Evolutionary conservation across 2,888 invertebrate species (phyloP), one percentile per base, ranked within the genome.

Genomic region (Drosophila macrospina): DNA sequence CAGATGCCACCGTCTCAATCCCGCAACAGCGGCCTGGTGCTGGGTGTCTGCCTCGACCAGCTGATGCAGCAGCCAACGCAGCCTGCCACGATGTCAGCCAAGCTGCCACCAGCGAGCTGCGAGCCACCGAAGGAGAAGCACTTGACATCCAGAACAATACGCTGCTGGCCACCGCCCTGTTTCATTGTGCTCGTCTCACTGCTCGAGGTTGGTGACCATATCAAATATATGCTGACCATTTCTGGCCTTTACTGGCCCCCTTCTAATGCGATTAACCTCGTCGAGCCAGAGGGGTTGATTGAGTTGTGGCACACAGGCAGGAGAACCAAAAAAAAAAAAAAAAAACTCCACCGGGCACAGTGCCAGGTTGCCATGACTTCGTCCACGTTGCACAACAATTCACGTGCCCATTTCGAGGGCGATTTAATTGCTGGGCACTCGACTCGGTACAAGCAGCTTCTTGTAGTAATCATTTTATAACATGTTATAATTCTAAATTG

Each of bases 131-230:
- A 67, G 65, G 74, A 68, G 37, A 98, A 97, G 93, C 98, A 97
- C 93, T 97, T 98, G 93, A 34, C 63, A 56, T 30, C 48, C 15
- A 50, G 98, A 97, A 80, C 98, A 98, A 92, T 98, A 93, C 96
- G 96, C 71, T 98, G 98, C 93, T 98, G 97, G 92, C 98, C 98
- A 54, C 98, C 98, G 69, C 98, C 98, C 20, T 94, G 98, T 74
- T 98, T 98, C 93, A 96, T 98, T 91, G 95, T 98, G 87, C 95
- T 97, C 91, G 96, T 98, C 92, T 98, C 98, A 65, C 94, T 98
- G 86, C 94, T 98, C 89, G 98, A 98, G 96, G 98, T 98, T 93
- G 95, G 95, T 93, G 44, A 44, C 36, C 57, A 50, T 30, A 45
- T 42, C 13, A 54, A 54, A 20, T 52, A 13, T 11, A 44, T 20